Conservation (phyloP, 2,888 invertebrate species). For the Apocheima hispidaria region DNA sequence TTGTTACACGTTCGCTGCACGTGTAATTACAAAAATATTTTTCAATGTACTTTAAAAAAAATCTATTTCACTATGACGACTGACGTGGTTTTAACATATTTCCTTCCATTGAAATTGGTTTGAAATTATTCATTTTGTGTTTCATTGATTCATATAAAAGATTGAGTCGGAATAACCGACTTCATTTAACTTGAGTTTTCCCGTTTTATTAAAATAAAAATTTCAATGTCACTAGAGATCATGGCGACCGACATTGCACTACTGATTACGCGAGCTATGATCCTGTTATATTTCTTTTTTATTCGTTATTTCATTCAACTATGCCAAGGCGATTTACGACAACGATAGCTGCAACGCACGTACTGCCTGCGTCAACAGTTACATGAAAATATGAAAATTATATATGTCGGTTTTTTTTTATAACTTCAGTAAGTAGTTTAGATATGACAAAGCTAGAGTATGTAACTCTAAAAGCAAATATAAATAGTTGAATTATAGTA, state of each 20-base stretch:
- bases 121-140: too few relatives aligned
- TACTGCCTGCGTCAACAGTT: constrained; percentile 28
- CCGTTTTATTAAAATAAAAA: too few relatives aligned
- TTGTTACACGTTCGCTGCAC: background rate
- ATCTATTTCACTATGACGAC: too few relatives aligned
- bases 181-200: too few relatives aligned
- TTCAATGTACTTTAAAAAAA: constrained; percentile 9
- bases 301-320: constrained; percentile 52
- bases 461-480: background rate
- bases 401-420: background rate
- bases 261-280: constrained; percentile 51
- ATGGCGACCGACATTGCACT: constrained; percentile 51
- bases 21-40: background rate
- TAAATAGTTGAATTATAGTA: background rate
- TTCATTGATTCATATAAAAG: too few relatives aligned
- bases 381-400: constrained; percentile 17
- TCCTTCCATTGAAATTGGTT: too few relatives aligned
- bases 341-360: constrained; percentile 45
- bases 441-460: background rate
- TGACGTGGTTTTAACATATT: too few relatives aligned
- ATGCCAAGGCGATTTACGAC: constrained; percentile 59
- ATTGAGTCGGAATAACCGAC: too few relatives aligned
- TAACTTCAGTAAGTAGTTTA: background rate
- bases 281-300: constrained; percentile 65
- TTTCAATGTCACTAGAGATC: constrained; percentile 62